Percentiles rank a stretch among this genome's conserved stretches.
Conservation (phyloP, 2,113 vertebrate species). For the Plestiodon gilberti region DNA sequence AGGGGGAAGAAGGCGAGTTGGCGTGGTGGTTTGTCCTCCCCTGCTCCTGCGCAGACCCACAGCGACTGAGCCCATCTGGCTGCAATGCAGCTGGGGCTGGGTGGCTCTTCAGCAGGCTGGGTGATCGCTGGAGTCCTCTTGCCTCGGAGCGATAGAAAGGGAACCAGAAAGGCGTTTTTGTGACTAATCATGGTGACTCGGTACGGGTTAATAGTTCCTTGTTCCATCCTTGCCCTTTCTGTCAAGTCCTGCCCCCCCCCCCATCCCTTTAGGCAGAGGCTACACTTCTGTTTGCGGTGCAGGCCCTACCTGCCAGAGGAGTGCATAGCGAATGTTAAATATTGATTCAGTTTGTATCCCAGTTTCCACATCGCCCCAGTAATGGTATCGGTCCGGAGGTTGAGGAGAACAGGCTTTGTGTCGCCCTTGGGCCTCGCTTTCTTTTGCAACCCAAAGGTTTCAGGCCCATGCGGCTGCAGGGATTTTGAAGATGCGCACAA, state of each 20-base stretch:
- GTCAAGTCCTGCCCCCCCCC: not conserved
- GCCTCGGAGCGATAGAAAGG: not conserved
- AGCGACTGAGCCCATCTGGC: too few species aligned
- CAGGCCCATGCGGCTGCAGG: not conserved
- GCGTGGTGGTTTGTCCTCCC: too few species aligned
- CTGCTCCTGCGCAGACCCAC: too few species aligned
- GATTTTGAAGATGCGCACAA: not conserved
- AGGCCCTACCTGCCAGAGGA: not conserved
- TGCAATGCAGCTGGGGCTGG: not conserved
- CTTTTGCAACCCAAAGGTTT: not conserved
- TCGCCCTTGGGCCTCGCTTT: not conserved
- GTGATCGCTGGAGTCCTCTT: not conserved
- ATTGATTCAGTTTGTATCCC: not conserved
- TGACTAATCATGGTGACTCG: not conserved
- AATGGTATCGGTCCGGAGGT: too few species aligned
- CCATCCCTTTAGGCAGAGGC: not conserved
- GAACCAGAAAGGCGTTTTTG: not conserved
- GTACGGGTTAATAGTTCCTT: not conserved
- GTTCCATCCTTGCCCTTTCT: not conserved
- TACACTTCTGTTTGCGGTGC: not conserved
- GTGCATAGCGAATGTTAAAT: not conserved
- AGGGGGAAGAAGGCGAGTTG: too few species aligned
- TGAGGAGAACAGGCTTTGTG: not conserved
- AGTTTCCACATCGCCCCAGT: too few species aligned
- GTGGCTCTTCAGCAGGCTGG: not conserved